Evolutionary conservation across 1,140 invertebrate genomes (phyloP), one percentile per base, ranked within the genome.

Genomic region (Druon quercuslanigerum): DNA sequence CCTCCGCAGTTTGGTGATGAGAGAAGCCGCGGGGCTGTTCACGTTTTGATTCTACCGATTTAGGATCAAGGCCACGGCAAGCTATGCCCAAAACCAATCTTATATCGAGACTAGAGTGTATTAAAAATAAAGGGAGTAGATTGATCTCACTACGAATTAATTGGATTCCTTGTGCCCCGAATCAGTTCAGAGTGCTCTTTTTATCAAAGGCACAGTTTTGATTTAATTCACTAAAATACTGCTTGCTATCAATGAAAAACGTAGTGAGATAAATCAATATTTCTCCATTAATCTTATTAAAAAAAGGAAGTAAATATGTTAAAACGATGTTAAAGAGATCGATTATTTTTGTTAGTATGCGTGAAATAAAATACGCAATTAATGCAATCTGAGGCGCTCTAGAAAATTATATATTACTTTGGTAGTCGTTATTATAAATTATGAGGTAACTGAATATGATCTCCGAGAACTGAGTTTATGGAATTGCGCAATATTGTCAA

Each of bases 121-220:
- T 80, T 51, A 12, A 66, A 76, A n/a, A 17, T 75, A 16, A 33
- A 79, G 71, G n/a, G 14, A 14, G 40, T 46, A 40, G 60, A 66
- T 66, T 66, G 3, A 66, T 66, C 33, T 66, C 25, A 66, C 60
- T 46, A 20, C 33, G 40, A 66, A 66, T 16, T 25, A 25, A 60
- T 33, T 46, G 40, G 57, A 60, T 66, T 66, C 4, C 11, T 66
- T 66, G 60, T 66, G 33, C 60, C 14, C 20, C 60, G 40, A 60
- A 46, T 66, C 60, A 66, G 60, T 66, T 46, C 60, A 40, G 4
- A 66, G 60, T 66, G 60, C 60, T 66, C 25, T 40, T n/a, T 46
- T 66, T 40, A 66, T 6, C 33, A 66, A 60, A 66, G 60, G 60
- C 60, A 66, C 60, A 40, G 16, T 66, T 66, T 66, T 66, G 20